phyloP scores from a whole-genome alignment of 1,140 invertebrate species.

The Drosophila lacteicornis region DNA sequence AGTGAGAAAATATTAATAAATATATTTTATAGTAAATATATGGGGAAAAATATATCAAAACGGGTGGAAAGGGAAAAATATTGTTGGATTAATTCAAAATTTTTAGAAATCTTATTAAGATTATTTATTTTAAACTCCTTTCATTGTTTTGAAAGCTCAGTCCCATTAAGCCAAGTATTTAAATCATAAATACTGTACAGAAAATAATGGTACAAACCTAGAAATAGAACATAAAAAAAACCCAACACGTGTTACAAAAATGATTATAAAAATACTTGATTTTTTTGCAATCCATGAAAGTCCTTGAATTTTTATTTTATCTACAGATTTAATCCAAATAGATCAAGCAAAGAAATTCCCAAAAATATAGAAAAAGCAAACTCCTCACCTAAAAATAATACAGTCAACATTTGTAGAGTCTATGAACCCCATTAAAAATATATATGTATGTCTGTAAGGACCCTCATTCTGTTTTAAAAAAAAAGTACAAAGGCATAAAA shows the following conservation, averaged over 20 bases:
- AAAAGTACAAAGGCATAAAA: constrained; percentile 32
- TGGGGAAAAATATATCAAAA: too few species aligned
- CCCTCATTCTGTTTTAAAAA: background rate
- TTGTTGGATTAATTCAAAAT: too few species aligned
- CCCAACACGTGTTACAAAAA: background rate
- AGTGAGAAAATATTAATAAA: too few species aligned
- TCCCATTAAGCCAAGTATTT: too few species aligned
- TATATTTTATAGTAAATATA: too few species aligned
- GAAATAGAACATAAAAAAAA: background rate
- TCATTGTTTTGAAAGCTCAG: too few species aligned
- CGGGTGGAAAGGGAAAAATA: too few species aligned
- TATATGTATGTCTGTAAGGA: constrained; percentile 1
- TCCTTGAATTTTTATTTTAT: background rate
- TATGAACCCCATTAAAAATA: constrained; percentile 18
- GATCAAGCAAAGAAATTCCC: background rate
- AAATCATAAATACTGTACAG: too few species aligned
- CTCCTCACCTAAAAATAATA: background rate
- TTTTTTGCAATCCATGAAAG: background rate
- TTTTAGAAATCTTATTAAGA: too few species aligned
- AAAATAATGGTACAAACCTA: too few species aligned
- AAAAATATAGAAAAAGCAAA: background rate
- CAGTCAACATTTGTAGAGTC: constrained; percentile 15
- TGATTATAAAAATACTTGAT: background rate
- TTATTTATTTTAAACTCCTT: too few species aligned
- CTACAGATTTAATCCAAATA: background rate